Evolutionary conservation across 2,113 vertebrate species (phyloP).

Genomic region (Anarhynchus alexandrinus): DNA sequence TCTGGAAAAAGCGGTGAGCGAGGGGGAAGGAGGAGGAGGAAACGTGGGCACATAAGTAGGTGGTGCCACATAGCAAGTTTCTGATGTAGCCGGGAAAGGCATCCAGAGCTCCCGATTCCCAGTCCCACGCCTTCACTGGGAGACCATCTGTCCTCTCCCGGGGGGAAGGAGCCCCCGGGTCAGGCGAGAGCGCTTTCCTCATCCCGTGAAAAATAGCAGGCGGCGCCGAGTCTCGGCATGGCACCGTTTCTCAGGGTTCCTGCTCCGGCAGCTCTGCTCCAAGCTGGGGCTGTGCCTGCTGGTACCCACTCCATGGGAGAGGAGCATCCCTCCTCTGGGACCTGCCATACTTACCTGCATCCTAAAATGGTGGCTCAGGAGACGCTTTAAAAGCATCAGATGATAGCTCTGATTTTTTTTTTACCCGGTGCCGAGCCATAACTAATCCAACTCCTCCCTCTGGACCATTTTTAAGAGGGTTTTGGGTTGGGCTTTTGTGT

Average conservation of each 20-base stretch:
- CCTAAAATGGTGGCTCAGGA: not conserved
- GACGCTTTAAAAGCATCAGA: not conserved
- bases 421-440: not conserved
- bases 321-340: not conserved
- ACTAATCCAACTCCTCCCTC: not conserved
- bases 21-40: conserved; percentile 54
- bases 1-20: not conserved
- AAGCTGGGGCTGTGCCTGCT: not conserved
- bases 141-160: conserved; percentile 49
- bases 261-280: not conserved
- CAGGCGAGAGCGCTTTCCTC: not conserved
- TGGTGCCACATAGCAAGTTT: conserved; percentile 60
- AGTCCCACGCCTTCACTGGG: conserved; percentile 41
- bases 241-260: not conserved
- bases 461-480: not conserved
- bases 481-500: not conserved
- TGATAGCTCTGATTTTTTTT: not conserved
- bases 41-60: conserved; percentile 41
- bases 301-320: not conserved
- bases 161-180: conserved; percentile 5
- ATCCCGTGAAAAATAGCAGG: not conserved
- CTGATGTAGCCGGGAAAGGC: conserved; percentile 54
- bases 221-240: fast-evolving
- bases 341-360: not conserved
- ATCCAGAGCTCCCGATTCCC: conserved; percentile 43